Evolutionary conservation across 2,113 vertebrate genomes (phyloP).

Genomic region (Danionella cerebrum): DNA sequence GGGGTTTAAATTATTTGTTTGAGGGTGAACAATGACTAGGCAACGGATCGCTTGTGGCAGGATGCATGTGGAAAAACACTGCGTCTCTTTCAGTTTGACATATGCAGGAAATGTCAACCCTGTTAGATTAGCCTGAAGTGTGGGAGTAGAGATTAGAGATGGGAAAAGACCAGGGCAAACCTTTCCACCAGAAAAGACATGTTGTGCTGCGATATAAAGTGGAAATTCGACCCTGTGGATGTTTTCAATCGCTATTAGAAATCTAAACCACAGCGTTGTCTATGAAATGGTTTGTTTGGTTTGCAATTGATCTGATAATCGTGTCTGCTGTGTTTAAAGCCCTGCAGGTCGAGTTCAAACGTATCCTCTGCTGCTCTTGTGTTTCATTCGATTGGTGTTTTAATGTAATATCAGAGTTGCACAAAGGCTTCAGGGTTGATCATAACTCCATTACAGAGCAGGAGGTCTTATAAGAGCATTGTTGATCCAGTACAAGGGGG

Average conservation of each 20-base stretch:
- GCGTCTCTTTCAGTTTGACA: background rate
- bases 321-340: background rate
- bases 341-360: background rate
- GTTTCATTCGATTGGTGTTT: background rate
- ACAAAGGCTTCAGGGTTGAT: background rate
- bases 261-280: background rate
- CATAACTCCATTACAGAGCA: background rate
- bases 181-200: background rate
- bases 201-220: background rate
- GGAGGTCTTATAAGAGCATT: background rate
- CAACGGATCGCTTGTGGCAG: too few relatives aligned
- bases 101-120: slow-evolving; percentile 1
- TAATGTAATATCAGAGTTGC: background rate
- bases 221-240: background rate
- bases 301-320: background rate
- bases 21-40: too few relatives aligned
- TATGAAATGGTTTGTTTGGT: background rate
- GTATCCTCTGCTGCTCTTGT: background rate
- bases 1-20: too few relatives aligned
- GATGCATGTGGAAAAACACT: background rate
- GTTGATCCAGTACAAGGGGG: background rate
- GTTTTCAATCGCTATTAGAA: background rate
- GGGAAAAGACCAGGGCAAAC: background rate
- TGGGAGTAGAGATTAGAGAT: slow-evolving; percentile 6
- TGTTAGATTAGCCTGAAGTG: background rate